Conservation (phyloP, 2,797 vertebrate species). For the Crypturellus tataupa region DNA sequence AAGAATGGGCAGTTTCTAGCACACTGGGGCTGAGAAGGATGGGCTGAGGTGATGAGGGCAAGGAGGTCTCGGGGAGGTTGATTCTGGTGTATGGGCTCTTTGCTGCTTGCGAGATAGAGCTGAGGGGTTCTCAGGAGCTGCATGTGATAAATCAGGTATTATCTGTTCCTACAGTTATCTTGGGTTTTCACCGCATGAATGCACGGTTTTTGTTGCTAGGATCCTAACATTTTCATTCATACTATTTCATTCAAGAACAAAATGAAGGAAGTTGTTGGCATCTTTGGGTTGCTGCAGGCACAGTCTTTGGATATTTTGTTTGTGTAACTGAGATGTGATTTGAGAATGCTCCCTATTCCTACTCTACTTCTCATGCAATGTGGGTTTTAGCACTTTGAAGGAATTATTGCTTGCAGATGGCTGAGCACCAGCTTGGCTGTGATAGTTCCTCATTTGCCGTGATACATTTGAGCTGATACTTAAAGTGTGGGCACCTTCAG, state of each 20-base stretch:
- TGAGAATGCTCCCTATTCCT: background rate
- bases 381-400: background rate
- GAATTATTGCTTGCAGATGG: background rate
- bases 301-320: background rate
- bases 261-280: background rate
- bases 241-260: background rate
- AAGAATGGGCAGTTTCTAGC: background rate
- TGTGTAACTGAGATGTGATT: background rate
- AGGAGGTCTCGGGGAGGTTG: background rate
- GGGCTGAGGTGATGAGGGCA: background rate
- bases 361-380: background rate
- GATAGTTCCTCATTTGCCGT: background rate
- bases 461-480: background rate
- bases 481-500: background rate
- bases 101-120: background rate
- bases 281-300: background rate
- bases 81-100: background rate
- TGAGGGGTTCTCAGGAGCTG: background rate
- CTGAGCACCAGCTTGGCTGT: background rate
- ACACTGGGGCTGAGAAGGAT: background rate
- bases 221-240: background rate
- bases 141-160: background rate
- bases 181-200: background rate
- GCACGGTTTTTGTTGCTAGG: background rate
- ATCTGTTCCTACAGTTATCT: background rate